These are phyloP conservation scores for Tetropium fuscum DNA, from an alignment of 2,888 invertebrate species.

Conservation along the genomic window DNA sequence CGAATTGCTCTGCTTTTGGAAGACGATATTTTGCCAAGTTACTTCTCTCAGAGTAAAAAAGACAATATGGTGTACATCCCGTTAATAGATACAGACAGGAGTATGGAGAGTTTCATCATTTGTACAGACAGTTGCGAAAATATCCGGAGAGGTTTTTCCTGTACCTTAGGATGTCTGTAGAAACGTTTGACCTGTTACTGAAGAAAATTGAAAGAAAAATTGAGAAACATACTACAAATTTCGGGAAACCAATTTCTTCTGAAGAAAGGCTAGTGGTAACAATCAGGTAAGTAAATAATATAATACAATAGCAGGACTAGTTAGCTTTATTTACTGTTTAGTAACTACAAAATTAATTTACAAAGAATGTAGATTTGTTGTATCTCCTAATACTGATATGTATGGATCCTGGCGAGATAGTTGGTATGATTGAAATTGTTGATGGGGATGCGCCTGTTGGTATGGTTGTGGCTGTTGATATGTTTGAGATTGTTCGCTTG, in stretches of 20 bases:
- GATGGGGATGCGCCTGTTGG: conserved; percentile 9
- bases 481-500: conserved; percentile 5
- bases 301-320: conserved; percentile 1
- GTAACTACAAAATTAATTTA: conserved; percentile 1
- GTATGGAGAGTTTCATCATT: too few species aligned
- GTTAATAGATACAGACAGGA: too few species aligned
- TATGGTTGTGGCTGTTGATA: conserved; percentile 10
- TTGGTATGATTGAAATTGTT: background rate
- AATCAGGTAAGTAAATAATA: conserved; percentile 1
- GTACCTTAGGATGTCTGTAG: background rate
- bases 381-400: background rate
- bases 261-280: conserved; percentile 1
- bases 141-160: too few species aligned
- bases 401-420: conserved; percentile 5
- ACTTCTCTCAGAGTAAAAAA: too few species aligned
- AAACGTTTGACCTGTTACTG: background rate
- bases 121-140: too few species aligned
- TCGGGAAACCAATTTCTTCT: conserved; percentile 1
- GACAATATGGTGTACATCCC: too few species aligned
- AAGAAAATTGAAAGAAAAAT: background rate
- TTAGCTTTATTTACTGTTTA: conserved; percentile 1
- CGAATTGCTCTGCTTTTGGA: too few species aligned
- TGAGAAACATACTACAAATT: conserved; percentile 1
- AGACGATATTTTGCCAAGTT: too few species aligned
- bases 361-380: conserved; percentile 1